Conservation (phyloP, 2,888 invertebrate genomes). For the Cheilosia vernalis region DNA sequence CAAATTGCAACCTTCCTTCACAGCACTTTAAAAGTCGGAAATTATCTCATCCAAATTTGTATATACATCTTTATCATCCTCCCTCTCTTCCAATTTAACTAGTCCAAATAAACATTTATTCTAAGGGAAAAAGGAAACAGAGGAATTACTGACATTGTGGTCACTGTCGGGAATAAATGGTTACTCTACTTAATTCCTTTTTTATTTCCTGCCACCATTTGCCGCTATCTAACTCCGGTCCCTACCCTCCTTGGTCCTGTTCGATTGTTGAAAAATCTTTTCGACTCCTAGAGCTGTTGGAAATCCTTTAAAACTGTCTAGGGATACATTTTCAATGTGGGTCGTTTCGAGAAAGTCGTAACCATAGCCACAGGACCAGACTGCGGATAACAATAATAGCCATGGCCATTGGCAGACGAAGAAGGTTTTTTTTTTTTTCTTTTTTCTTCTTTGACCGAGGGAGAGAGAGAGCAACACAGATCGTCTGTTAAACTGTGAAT, state of each 20-base stretch:
- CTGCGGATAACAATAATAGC: slow-evolving; percentile 55
- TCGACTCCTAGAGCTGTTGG: slow-evolving; percentile 18
- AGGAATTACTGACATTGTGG: slow-evolving; percentile 41
- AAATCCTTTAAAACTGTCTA: slow-evolving; percentile 61
- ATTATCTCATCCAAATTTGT: slow-evolving; percentile 15
- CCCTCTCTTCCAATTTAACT: background rate
- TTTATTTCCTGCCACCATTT: slow-evolving; percentile 13
- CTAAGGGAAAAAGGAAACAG: background rate
- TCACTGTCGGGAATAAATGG: slow-evolving; percentile 70
- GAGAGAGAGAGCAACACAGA: slow-evolving; percentile 14
- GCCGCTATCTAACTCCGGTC: background rate
- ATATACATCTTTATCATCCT: background rate
- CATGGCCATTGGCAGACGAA: slow-evolving; percentile 4
- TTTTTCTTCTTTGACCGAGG: background rate
- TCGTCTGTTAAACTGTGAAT: slow-evolving; percentile 61
- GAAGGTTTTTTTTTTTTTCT: slow-evolving; percentile 26
- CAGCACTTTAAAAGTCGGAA: too few relatives aligned
- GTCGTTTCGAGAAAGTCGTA: slow-evolving; percentile 35
- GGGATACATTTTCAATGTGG: slow-evolving; percentile 45
- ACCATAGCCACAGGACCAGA: slow-evolving; percentile 37
- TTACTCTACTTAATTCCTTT: slow-evolving; percentile 60
- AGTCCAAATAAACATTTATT: slow-evolving; percentile 38
- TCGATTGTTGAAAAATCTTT: slow-evolving; percentile 57
- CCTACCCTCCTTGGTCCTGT: slow-evolving; percentile 10
- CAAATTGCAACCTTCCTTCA: too few relatives aligned